Evolutionary conservation across 2,797 vertebrate genomes (phyloP), one percentile per base, ranked within the genome.

Genomic region (Malurus splendens): DNA sequence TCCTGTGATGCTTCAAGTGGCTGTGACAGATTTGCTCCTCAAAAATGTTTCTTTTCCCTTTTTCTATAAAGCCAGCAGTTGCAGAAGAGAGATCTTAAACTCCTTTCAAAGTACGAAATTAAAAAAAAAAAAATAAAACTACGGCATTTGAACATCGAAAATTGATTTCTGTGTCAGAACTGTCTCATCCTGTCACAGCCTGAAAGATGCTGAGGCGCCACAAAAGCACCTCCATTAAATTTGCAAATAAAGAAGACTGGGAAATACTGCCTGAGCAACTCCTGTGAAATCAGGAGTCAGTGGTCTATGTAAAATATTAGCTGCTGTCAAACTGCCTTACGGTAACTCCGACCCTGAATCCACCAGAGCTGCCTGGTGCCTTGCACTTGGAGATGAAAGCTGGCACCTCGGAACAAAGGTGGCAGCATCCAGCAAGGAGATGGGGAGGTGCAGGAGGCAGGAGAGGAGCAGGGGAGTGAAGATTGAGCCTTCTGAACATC

Each of bases 251-350:
- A 77, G 60, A 59, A 61, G 86, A 48, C 47, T 4, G 45, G 67
- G 54, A 52, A 79, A 44, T 2, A 4, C 77, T 32, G 73, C 59
- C 82, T 51, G 88, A 88, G 42, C 74, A 82, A 33, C 72, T 32
- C 6, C 32, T 90, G 77, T 73, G 85, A 32, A 86, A 87, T 54
- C 23, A 22, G 57, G 65, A 78, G 24, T 86, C 92, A 76, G 87
- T 78, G 91, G 93, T 54, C 77, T 86, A 76, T 84, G 90, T 78
- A 87, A 73, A 90, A 82, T 93, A 86, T 89, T 61, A 93, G 87
- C 45, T 47, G 5, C 92, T 92, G 90, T 94, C 93, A 93, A 90
- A 89, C 7, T n/a, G 2, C 27, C 77, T 92, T 71, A 93, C 8
- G 22, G 1, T 45, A 71, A 83, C 45, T 33, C 17, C 8, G 42